Evolutionary conservation across 2,113 vertebrate genomes (phyloP), one percentile per base, ranked within the genome.

Genomic region (Alaudala cheleensis): DNA sequence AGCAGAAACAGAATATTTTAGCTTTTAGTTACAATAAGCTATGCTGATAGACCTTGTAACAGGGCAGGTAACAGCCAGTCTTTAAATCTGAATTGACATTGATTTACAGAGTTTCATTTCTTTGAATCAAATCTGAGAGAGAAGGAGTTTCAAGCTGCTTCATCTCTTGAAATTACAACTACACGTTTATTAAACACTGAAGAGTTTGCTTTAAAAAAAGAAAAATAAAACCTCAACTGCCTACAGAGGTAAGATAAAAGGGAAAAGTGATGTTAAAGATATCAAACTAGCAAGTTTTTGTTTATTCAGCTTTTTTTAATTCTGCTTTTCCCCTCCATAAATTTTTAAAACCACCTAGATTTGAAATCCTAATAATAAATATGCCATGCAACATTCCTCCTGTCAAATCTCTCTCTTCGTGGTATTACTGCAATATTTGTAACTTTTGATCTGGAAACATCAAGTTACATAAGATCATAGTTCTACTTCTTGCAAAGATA

Each of bases 361-460:
- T 88, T 90, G 44, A 88, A 95, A 86, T 58, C 65, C 79, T 88
- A 84, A 65, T 81, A 84, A 87, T 81, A 95, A 96, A 85, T 67
- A 71, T 71, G 81, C 33, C 45, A 40, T 0, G 2, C 54, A 87
- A 66, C 53, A 56, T 81, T 73, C 84, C 44, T 70, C 78, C 49
- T 81, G 86, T 62, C 91, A 92, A 57, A 81, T 91, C 82, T 73
- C 67, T 57, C 83, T 84, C 81, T 81, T 89, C 25, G 2, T 90
- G 57, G 84, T 85, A 92, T 95, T 79, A 87, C 76, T 44, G 82
- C 72, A 81, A 70, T 79, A 94, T 96, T 97, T 93, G 85, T 96
- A 96, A 97, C 77, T 96, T 96, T 95, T 96, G 93, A 96, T 97
- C 94, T 96, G 95, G 95, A 97, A 97, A 95, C 86, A 97, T 73